Conservation (phyloP, 2,888 invertebrate genomes). For the Epistrophe grossulariae region DNA sequence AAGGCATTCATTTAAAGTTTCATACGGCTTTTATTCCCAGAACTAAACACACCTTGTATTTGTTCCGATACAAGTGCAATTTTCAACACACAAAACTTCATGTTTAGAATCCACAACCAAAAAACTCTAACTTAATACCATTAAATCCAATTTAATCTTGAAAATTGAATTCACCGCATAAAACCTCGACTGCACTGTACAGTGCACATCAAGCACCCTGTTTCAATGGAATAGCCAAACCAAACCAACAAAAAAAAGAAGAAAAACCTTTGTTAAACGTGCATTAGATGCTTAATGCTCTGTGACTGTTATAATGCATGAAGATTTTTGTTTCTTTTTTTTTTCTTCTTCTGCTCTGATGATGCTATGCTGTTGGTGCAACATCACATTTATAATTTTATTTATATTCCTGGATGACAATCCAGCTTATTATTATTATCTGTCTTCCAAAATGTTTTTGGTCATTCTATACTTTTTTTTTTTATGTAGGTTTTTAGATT, state of each 20-base stretch:
- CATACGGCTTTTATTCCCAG: too few relatives aligned
- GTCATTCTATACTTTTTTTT: neutral
- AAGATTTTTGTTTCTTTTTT: conserved; percentile 54
- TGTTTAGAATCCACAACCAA: neutral
- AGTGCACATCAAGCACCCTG: neutral
- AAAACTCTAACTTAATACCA: neutral
- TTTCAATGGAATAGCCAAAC: neutral
- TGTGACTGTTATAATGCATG: conserved; percentile 73
- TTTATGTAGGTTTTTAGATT: conserved; percentile 43
- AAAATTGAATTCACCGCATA: conserved; percentile 44
- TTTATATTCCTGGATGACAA: conserved; percentile 70
- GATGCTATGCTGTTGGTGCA: conserved; percentile 45
- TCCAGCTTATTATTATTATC: conserved; percentile 66
- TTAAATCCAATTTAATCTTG: conserved; percentile 19
- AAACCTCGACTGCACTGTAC: conserved; percentile 46
- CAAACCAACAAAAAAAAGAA: conserved; percentile 6
- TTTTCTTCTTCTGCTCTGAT: conserved; percentile 10
- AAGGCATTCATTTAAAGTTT: too few relatives aligned
- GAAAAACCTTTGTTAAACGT: conserved; percentile 68
- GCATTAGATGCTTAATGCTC: conserved; percentile 74
- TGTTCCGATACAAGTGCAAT: too few relatives aligned
- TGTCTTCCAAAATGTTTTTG: conserved; percentile 43
- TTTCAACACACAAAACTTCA: neutral
- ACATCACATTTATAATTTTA: conserved; percentile 75
- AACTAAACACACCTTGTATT: too few relatives aligned